Evolutionary conservation across 2,888 invertebrate genomes (phyloP).

Genomic region (Rhamphomyia laevipes): DNA sequence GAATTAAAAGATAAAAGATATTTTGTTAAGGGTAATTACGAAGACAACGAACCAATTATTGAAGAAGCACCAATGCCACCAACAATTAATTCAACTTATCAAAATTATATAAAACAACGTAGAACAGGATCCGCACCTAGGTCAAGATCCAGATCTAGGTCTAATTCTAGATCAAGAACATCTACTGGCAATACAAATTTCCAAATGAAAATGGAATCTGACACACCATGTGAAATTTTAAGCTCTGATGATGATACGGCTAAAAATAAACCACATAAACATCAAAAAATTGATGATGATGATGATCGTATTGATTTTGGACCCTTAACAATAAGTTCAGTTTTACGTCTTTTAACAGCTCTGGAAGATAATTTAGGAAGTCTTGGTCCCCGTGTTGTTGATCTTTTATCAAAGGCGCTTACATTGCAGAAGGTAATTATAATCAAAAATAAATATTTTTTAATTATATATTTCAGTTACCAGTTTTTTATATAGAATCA

Average conservation of each 20-base stretch:
- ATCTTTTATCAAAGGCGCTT: conserved; percentile 51
- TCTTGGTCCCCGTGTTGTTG: conserved; percentile 63
- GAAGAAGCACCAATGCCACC: conserved; percentile 9
- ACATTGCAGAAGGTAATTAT: conserved; percentile 49
- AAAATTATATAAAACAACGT: background rate
- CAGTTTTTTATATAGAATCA: too few species aligned
- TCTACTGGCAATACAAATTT: background rate
- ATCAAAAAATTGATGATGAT: background rate
- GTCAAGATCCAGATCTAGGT: background rate
- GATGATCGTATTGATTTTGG: background rate
- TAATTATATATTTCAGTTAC: too few species aligned
- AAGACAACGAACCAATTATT: conserved; percentile 6
- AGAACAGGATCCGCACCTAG: background rate
- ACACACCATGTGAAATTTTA: background rate
- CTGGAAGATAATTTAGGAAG: conserved; percentile 70
- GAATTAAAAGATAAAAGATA: conserved; percentile 50
- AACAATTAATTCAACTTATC: conserved; percentile 15
- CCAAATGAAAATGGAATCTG: background rate
- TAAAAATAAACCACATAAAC: background rate
- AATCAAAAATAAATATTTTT: background rate
- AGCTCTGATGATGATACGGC: background rate
- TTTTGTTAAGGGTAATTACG: conserved; percentile 49
- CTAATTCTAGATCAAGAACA: background rate
- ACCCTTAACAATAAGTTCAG: conserved; percentile 42
- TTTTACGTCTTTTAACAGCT: conserved; percentile 63